phyloP scores from a whole-genome alignment of 2,797 vertebrate genomes.

The Thalassophryne amazonica region DNA sequence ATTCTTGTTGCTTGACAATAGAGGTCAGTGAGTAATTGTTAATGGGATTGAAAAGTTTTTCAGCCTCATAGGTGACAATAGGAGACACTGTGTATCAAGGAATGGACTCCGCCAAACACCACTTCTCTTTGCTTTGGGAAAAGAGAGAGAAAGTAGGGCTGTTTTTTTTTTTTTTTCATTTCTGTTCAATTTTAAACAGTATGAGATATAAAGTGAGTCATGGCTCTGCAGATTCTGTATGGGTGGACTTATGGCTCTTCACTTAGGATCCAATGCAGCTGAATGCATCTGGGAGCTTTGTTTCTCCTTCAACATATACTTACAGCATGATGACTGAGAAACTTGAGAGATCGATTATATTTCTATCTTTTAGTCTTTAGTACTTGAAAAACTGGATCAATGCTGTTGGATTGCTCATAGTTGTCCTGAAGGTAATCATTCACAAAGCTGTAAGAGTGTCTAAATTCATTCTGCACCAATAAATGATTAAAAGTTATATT shows the following conservation, averaged over 20 bases:
- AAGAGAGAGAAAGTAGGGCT: background rate
- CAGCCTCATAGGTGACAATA: constrained; percentile 17
- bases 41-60: background rate
- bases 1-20: constrained; percentile 19
- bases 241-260: background rate
- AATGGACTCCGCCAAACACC: constrained; percentile 15
- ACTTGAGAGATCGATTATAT: constrained; percentile 3
- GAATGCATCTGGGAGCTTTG: background rate
- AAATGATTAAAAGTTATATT: constrained; percentile 17
- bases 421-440: no score
- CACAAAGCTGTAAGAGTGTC: constrained; percentile 20
- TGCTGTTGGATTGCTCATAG: no score
- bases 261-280: no score
- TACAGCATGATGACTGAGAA: background rate
- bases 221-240: background rate
- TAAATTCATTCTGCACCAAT: constrained; percentile 35
- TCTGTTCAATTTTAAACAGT: no score
- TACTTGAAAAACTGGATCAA: constrained; percentile 8
- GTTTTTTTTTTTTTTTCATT: no score
- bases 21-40: constrained; percentile 47
- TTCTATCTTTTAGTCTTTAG: constrained; percentile 8
- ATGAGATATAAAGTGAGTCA: background rate
- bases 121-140: background rate
- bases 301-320: background rate
- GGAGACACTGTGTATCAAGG: constrained; percentile 67